Conservation (phyloP, 2,888 invertebrate genomes). For the Copidosoma aretas region DNA sequence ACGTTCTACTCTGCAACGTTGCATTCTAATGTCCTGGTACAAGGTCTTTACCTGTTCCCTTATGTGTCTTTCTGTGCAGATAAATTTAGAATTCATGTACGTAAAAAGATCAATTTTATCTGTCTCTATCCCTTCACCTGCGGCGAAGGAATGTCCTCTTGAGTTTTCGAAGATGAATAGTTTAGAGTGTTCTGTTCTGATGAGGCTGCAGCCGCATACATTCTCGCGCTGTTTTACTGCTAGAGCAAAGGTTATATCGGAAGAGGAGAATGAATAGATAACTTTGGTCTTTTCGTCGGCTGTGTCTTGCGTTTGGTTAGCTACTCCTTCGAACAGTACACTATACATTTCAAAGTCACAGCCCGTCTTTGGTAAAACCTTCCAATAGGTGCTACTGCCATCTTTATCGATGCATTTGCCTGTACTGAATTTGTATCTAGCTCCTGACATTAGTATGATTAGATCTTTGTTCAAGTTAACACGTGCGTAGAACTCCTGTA, state of each 20-base stretch:
- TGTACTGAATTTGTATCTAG: too few relatives aligned
- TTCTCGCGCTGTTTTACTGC: background rate
- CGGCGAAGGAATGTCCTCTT: constrained; percentile 14
- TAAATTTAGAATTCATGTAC: constrained; percentile 47
- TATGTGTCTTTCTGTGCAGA: too few relatives aligned
- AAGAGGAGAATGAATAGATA: constrained; percentile 28
- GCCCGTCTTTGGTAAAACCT: too few relatives aligned
- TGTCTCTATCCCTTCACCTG: background rate
- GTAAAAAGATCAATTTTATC: constrained; percentile 41
- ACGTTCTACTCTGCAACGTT: too few relatives aligned
- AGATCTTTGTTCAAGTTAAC: too few relatives aligned
- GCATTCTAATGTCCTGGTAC: too few relatives aligned
- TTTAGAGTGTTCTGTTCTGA: constrained; percentile 35
- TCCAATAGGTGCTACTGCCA: too few relatives aligned
- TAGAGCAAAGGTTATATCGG: constrained; percentile 29
- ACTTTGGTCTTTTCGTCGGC: background rate
- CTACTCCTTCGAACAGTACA: constrained; percentile 41
- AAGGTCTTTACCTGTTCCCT: too few relatives aligned
- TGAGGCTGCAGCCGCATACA: background rate
- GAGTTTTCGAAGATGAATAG: constrained; percentile 28
- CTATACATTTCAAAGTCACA: too few relatives aligned
- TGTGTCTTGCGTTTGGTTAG: constrained; percentile 14
- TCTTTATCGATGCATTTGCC: too few relatives aligned
- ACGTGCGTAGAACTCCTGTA: too few relatives aligned
- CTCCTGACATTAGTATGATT: too few relatives aligned